Percentiles rank a stretch among this genome's conserved stretches.
These are phyloP conservation scores for Incurvaria masculella DNA, from an alignment of 2,888 invertebrate species.

Conservation along the genomic window DNA sequence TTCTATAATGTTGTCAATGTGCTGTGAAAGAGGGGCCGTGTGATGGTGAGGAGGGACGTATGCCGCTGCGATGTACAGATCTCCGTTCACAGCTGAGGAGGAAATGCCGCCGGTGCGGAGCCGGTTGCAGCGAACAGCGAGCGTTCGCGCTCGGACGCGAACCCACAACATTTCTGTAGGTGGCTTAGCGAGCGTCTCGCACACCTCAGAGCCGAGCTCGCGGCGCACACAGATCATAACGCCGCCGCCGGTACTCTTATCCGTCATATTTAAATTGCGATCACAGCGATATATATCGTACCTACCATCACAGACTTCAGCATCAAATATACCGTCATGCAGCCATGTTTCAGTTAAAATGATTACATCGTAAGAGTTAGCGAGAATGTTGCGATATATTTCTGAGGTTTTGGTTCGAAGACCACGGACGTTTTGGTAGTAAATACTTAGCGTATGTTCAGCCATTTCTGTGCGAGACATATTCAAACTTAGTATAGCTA, in stretches of 20 bases:
- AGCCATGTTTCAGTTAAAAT: not conserved
- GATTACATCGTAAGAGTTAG: too few species aligned
- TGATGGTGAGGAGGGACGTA: not conserved
- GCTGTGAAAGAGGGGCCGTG: not conserved
- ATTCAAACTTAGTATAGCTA: too few species aligned
- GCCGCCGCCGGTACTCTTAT: not conserved
- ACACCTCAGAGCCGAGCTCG: not conserved
- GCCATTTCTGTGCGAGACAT: too few species aligned
- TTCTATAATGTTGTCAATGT: not conserved
- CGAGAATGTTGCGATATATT: too few species aligned
- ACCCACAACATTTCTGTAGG: not conserved
- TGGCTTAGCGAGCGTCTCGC: not conserved
- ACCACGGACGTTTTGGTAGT: too few species aligned
- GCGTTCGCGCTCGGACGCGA: not conserved
- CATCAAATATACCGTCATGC: not conserved
- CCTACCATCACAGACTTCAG: not conserved
- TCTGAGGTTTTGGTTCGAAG: too few species aligned
- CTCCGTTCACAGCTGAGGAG: not conserved
- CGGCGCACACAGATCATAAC: not conserved
- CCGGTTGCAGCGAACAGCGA: not conserved
- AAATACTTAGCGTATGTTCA: too few species aligned
- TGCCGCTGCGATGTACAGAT: not conserved
- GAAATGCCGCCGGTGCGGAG: not conserved
- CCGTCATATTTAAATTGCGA: not conserved
- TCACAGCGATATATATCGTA: not conserved